Evolutionary conservation across 2,797 vertebrate genomes (phyloP).

Genomic region (Malacoraja senta): DNA sequence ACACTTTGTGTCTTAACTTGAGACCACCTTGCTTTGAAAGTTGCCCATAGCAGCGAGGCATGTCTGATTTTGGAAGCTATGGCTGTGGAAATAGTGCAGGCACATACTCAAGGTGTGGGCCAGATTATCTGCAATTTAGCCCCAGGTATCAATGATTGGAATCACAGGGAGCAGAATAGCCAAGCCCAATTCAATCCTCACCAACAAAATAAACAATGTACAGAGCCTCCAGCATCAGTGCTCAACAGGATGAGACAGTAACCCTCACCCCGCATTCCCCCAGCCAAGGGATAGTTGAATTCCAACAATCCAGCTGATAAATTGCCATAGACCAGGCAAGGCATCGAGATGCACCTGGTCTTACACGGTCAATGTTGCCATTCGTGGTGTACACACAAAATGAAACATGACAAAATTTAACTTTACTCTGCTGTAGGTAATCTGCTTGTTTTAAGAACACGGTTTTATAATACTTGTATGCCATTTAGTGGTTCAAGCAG

Average conservation of each 20-base stretch:
- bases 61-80: no score
- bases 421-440: not conserved
- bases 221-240: not conserved
- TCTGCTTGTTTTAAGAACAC: not conserved
- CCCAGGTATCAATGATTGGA: not conserved
- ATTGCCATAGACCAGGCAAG: not conserved
- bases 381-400: not conserved
- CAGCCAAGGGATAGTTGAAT: not conserved
- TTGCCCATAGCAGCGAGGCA: no score
- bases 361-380: not conserved
- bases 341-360: not conserved
- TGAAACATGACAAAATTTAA: not conserved
- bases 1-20: no score
- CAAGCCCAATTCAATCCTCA: not conserved
- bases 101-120: no score
- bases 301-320: not conserved
- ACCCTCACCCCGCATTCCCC: not conserved
- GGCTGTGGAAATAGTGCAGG: no score
- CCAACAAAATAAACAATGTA: not conserved
- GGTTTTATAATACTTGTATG: conserved; percentile 3
- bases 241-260: not conserved
- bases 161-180: not conserved
- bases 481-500: conserved; percentile 30
- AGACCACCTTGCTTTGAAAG: no score
- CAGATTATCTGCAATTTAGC: no score